phyloP scores from a whole-genome alignment of 1,140 invertebrate genomes.

The Calliphora vicina region DNA sequence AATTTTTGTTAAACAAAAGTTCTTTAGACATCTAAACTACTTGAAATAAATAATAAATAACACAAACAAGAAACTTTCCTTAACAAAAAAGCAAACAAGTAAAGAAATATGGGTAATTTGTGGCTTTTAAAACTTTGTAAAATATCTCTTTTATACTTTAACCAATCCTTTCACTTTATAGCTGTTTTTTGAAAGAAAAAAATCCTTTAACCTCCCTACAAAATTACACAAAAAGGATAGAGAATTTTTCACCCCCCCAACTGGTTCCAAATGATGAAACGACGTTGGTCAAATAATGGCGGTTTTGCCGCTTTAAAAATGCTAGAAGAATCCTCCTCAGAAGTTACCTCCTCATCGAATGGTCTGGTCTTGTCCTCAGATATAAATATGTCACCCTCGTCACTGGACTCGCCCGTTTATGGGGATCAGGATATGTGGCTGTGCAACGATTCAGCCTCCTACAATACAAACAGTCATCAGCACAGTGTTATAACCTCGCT shows the following conservation, averaged over 20 bases:
- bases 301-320: slow-evolving; percentile 70
- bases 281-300: slow-evolving; percentile 75
- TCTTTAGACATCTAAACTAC: background rate
- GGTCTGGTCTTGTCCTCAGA: slow-evolving; percentile 66
- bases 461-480: slow-evolving; percentile 50
- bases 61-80: too few relatives aligned
- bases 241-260: background rate
- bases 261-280: slow-evolving; percentile 71
- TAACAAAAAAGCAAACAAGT: too few relatives aligned
- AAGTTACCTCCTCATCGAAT: slow-evolving; percentile 77
- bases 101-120: background rate
- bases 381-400: slow-evolving; percentile 73
- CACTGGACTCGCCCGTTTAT: slow-evolving; percentile 71
- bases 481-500: slow-evolving; percentile 57
- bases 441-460: slow-evolving; percentile 65
- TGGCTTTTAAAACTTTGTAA: background rate
- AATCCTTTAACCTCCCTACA: background rate
- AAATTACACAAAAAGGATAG: background rate
- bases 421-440: slow-evolving; percentile 85
- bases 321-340: slow-evolving; percentile 76
- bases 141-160: background rate
- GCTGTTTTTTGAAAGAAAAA: background rate
- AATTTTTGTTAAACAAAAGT: slow-evolving; percentile 5
- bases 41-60: background rate
- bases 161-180: background rate